phyloP scores from a whole-genome alignment of 1,140 invertebrate species.

The Drosophila pallidifrons region DNA sequence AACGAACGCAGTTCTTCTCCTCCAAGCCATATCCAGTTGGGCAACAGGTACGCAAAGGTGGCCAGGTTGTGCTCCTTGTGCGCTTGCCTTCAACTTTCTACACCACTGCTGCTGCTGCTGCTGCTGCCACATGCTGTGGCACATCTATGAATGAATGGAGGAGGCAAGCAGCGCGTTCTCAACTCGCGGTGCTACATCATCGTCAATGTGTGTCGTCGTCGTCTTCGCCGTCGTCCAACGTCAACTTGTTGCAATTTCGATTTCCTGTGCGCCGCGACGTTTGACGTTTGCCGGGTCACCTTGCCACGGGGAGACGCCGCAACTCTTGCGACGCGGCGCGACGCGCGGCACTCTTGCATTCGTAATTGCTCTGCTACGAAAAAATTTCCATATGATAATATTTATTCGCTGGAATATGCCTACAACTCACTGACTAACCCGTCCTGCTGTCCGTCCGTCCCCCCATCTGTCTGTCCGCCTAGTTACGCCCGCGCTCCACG shows the following conservation, averaged over 20 bases:
- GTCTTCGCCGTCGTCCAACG: conserved; percentile 31
- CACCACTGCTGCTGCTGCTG: background rate
- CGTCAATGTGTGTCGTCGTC: conserved; percentile 48
- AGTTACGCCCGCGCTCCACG: conserved; percentile 72
- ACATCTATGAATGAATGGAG: conserved; percentile 65
- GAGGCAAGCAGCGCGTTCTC: conserved; percentile 17
- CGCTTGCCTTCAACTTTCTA: conserved; percentile 67
- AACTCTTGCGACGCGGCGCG: conserved; percentile 3
- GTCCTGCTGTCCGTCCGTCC: conserved; percentile 52
- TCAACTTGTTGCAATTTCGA: conserved; percentile 81
- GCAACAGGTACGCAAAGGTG: conserved; percentile 68
- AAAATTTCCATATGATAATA: conserved; percentile 83
- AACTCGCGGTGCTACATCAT: conserved; percentile 72
- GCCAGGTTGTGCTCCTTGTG: conserved; percentile 27
- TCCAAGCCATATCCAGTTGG: conserved; percentile 14
- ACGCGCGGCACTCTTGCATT: conserved; percentile 45
- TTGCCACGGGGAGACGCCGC: conserved; percentile 41
- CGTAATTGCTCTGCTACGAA: conserved; percentile 73
- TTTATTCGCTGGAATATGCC: conserved; percentile 80
- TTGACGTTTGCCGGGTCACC: conserved; percentile 79
- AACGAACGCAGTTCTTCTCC: conserved; percentile 12
- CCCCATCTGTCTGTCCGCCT: conserved; percentile 33
- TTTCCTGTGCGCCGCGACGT: conserved; percentile 69
- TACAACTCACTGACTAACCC: conserved; percentile 60
- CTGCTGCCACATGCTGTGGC: conserved; percentile 51